These are phyloP conservation scores for Lathamus discolor DNA, from an alignment of 2,113 vertebrate genomes.

Conservation along the genomic window DNA sequence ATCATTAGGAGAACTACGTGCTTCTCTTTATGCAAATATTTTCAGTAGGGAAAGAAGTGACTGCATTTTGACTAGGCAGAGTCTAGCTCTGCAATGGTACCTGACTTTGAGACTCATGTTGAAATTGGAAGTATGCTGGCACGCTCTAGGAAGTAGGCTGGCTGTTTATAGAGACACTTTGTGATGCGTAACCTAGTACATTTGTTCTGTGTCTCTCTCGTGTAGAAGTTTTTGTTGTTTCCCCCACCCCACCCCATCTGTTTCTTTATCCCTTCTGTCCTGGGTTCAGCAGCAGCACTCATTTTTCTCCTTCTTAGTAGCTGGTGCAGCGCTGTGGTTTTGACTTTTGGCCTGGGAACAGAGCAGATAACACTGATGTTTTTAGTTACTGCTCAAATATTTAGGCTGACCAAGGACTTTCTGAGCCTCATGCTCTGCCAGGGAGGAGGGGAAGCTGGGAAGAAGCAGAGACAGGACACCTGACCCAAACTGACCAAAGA, in stretches of 20 bases:
- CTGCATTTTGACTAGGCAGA: background rate
- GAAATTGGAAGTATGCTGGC: background rate
- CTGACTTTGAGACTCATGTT: background rate
- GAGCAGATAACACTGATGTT: too few species aligned
- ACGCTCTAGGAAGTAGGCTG: fast-evolving
- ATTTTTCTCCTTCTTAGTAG: too few species aligned
- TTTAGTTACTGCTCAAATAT: too few species aligned
- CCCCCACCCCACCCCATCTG: background rate
- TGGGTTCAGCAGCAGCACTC: too few species aligned
- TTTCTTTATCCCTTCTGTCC: background rate
- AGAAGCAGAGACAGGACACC: too few species aligned
- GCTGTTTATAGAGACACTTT: fast-evolving
- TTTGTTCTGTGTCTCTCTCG: background rate
- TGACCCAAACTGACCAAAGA: too few species aligned
- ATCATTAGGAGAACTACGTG: background rate
- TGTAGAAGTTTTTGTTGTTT: fast-evolving
- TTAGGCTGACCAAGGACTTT: too few species aligned
- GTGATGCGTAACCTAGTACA: background rate
- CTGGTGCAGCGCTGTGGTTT: too few species aligned
- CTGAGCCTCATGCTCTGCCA: too few species aligned
- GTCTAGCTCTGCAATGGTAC: background rate
- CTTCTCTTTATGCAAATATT: background rate
- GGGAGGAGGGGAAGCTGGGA: too few species aligned
- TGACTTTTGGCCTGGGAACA: too few species aligned
- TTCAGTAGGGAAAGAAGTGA: background rate